Conservation (phyloP, 1,140 invertebrate genomes). For the Temnothorax curvispinosus region DNA sequence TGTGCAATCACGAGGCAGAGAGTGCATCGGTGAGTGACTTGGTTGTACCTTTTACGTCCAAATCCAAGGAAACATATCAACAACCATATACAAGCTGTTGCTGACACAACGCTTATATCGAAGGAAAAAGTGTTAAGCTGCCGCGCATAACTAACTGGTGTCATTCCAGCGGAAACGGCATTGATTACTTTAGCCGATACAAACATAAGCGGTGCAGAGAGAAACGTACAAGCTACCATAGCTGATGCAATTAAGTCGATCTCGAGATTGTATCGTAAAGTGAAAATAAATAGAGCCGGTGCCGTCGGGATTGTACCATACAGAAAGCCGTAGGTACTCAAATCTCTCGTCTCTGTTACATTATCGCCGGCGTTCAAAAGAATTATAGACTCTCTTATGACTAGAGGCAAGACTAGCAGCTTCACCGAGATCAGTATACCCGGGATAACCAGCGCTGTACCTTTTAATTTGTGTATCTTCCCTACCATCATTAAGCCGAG, state of each 20-base stretch:
- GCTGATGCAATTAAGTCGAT: conserved; percentile 96
- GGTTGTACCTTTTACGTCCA: conserved; percentile 90
- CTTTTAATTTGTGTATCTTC: conserved; percentile 92
- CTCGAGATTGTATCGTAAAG: conserved; percentile 94
- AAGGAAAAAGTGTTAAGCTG: conserved; percentile 93
- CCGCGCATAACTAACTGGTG: conserved; percentile 89
- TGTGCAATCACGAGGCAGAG: conserved; percentile 92
- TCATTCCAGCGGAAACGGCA: conserved; percentile 88
- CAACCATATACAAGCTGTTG: conserved; percentile 92
- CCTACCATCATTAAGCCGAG: conserved; percentile 97
- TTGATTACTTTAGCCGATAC: conserved; percentile 97
- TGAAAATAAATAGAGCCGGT: conserved; percentile 97
- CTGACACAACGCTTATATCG: conserved; percentile 92
- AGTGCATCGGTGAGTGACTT: conserved; percentile 94
- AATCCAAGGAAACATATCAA: conserved; percentile 90
- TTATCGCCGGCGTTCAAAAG: conserved; percentile 90
- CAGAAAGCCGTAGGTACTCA: conserved; percentile 97
- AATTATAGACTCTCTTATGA: conserved; percentile 94
- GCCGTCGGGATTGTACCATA: conserved; percentile 98
- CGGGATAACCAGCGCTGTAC: conserved; percentile 92
- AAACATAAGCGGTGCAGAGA: conserved; percentile 98
- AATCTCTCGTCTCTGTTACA: conserved; percentile 90
- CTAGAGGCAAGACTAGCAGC: conserved; percentile 94
- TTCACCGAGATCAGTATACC: conserved; percentile 96
- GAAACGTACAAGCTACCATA: conserved; percentile 97